Conservation (phyloP, 1,140 invertebrate genomes). For the Drosophila tristis region DNA sequence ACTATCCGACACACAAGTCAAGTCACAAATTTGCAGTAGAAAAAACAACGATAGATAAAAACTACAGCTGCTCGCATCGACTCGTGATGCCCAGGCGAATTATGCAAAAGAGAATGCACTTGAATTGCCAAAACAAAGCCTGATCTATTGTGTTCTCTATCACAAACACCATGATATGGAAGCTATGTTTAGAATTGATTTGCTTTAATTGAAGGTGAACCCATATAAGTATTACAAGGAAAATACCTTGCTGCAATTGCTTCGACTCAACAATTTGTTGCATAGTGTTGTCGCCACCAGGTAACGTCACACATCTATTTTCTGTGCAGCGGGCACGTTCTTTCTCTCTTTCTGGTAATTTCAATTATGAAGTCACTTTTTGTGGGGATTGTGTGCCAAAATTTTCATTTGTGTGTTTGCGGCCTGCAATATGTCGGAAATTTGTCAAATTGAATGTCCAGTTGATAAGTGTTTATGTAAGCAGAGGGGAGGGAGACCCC, state of each 20-base stretch:
- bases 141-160: no score
- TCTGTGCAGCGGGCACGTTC: slow-evolving; percentile 46
- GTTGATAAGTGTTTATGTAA: slow-evolving; percentile 16
- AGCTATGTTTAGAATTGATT: no score
- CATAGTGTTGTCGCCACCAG: slow-evolving; percentile 22
- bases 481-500: neutral
- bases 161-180: no score
- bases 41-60: no score
- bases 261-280: slow-evolving; percentile 10
- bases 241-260: slow-evolving; percentile 14
- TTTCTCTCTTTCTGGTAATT: slow-evolving; percentile 4
- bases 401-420: slow-evolving; percentile 16
- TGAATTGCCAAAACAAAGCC: no score
- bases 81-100: no score
- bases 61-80: no score
- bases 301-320: slow-evolving; percentile 71
- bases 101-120: no score
- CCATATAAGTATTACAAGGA: no score
- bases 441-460: slow-evolving; percentile 36
- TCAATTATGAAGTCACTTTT: slow-evolving; percentile 55
- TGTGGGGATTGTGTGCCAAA: slow-evolving; percentile 44
- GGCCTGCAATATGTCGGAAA: slow-evolving; percentile 15
- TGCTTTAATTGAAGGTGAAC: no score
- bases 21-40: neutral
- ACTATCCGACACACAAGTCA: neutral